phyloP scores from a whole-genome alignment of 35 echinoderm and acorn worm genomes.

The Heliocidaris erythrogramma region DNA sequence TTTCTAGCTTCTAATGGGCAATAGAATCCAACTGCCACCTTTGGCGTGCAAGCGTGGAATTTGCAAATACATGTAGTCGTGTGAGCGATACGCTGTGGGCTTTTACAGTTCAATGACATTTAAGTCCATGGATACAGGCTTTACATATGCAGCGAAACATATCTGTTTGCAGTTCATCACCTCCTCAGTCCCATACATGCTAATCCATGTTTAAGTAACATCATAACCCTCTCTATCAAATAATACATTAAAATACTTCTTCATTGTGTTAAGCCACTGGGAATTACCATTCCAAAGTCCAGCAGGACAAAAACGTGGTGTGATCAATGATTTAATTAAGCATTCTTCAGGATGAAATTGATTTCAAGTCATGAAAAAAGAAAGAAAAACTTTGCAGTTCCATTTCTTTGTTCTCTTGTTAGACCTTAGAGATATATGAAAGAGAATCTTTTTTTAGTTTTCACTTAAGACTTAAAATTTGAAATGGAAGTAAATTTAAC shows the following conservation, averaged over 20 bases:
- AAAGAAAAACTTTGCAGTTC: too few relatives aligned
- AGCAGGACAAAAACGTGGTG: neutral
- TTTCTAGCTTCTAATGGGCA: neutral
- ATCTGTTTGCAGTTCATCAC: neutral
- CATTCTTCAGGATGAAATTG: too few relatives aligned
- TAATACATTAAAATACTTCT: neutral
- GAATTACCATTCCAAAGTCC: neutral
- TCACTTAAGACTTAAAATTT: too few relatives aligned
- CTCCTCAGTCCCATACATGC: neutral
- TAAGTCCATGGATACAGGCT: neutral
- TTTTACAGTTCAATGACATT: neutral
- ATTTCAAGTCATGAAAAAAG: too few relatives aligned
- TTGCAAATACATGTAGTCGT: neutral
- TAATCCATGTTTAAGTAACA: neutral
- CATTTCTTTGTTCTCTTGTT: too few relatives aligned
- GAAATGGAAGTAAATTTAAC: too few relatives aligned
- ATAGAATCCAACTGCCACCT: neutral
- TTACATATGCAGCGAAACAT: neutral
- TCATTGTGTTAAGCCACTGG: neutral
- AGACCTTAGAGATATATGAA: too few relatives aligned
- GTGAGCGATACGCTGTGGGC: neutral
- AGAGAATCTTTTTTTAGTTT: too few relatives aligned
- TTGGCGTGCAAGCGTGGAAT: neutral
- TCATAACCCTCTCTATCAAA: neutral
- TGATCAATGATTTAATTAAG: too few relatives aligned